Percentiles rank a stretch among this genome's conserved stretches.
phyloP scores from a whole-genome alignment of 2,888 invertebrate genomes.

The Strigamia transsilvanica region DNA sequence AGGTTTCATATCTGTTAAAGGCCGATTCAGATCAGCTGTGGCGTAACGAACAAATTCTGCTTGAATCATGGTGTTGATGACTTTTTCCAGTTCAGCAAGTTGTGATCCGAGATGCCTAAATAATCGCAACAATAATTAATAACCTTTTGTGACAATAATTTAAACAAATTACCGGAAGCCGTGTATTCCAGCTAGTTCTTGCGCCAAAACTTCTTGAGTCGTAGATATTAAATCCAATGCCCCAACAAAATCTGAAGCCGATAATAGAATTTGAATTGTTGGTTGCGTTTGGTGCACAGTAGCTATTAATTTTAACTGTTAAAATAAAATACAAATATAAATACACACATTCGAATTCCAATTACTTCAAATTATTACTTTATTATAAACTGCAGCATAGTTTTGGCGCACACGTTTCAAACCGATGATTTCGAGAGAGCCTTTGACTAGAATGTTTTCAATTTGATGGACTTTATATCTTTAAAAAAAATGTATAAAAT shows the following conservation, averaged over 20 bases:
- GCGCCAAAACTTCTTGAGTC: constrained; percentile 90
- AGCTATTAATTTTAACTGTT: constrained; percentile 82
- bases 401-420: constrained; percentile 62
- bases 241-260: constrained; percentile 96
- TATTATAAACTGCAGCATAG: constrained; percentile 63
- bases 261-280: constrained; percentile 91
- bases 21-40: constrained; percentile 88
- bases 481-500: constrained; percentile 56
- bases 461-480: constrained; percentile 77
- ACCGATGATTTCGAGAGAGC: constrained; percentile 78
- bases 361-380: constrained; percentile 60
- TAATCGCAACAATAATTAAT: neutral
- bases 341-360: neutral
- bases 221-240: constrained; percentile 96
- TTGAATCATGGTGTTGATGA: constrained; percentile 96
- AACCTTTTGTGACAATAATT: neutral
- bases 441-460: constrained; percentile 79
- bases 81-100: constrained; percentile 90
- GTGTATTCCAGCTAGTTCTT: constrained; percentile 89
- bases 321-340: constrained; percentile 47
- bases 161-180: constrained; percentile 74
- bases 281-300: constrained; percentile 98
- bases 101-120: constrained; percentile 91
- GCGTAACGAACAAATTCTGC: constrained; percentile 93
- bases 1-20: constrained; percentile 70